Percentiles rank a stretch among this genome's conserved stretches.
phyloP scores from a whole-genome alignment of 1,140 invertebrate genomes.

The Danaus melanippus region DNA sequence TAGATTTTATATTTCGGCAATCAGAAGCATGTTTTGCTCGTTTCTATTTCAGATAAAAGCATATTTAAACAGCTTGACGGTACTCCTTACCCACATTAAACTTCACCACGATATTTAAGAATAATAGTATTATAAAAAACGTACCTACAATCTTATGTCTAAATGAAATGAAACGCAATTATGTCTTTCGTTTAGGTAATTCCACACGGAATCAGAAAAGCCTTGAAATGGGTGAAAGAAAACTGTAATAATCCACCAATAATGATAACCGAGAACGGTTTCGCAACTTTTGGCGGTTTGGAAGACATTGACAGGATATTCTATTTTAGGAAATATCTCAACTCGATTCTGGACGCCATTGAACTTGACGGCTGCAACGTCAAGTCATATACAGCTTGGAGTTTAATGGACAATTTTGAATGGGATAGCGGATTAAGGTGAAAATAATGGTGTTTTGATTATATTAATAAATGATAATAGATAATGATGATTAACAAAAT shows the following conservation, averaged over 20 bases:
- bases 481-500: not conserved
- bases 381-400: conserved; percentile 41
- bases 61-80: no score
- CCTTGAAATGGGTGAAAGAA: conserved; percentile 47
- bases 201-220: conserved; percentile 43
- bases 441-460: conserved; percentile 2
- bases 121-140: no score
- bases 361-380: conserved; percentile 41
- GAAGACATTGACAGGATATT: conserved; percentile 65
- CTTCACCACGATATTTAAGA: no score
- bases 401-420: conserved; percentile 56
- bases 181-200: conserved; percentile 26
- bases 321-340: conserved; percentile 75
- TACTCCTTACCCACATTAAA: no score
- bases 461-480: not conserved
- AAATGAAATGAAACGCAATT: not conserved
- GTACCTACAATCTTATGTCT: no score
- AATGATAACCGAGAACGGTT: conserved; percentile 65
- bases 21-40: no score
- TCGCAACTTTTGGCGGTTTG: conserved; percentile 67
- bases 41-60: no score
- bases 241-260: conserved; percentile 44
- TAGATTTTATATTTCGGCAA: no score
- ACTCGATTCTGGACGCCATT: conserved; percentile 42
- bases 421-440: conserved; percentile 40